Conservation (phyloP, 1,140 invertebrate genomes). For the Lithobius niger region DNA sequence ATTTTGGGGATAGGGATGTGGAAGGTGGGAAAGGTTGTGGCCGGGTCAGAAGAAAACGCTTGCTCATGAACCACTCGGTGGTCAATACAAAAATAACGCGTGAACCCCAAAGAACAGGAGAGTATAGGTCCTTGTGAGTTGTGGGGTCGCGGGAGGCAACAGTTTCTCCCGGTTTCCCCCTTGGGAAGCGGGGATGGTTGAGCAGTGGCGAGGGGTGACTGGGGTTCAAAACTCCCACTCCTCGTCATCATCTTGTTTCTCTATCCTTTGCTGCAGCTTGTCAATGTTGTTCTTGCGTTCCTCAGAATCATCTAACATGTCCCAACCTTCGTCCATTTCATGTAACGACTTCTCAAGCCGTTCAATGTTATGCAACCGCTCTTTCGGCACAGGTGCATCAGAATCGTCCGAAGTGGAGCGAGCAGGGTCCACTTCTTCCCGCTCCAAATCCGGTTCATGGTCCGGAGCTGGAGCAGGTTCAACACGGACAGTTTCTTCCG, state of each 20-base stretch:
- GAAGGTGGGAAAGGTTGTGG: too few species aligned
- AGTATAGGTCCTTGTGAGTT: too few species aligned
- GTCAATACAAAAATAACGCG: too few species aligned
- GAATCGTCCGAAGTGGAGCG: conserved; percentile 6
- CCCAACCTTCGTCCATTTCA: conserved; percentile 19
- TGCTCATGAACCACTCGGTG: too few species aligned
- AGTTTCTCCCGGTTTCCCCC: too few species aligned
- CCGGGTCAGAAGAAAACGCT: too few species aligned
- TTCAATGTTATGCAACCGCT: conserved; percentile 15
- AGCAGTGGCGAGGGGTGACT: too few species aligned
- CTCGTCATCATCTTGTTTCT: conserved; percentile 19
- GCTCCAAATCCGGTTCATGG: conserved; percentile 11
- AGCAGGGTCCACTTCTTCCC: conserved; percentile 8
- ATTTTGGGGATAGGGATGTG: too few species aligned
- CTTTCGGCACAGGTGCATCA: background rate
- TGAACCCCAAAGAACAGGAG: too few species aligned
- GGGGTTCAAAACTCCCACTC: conserved; percentile 27
- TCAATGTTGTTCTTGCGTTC: conserved; percentile 21
- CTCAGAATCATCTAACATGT: conserved; percentile 14
- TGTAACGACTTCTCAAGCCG: conserved; percentile 18
- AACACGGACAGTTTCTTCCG: conserved; percentile 16
- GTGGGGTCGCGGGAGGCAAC: too few species aligned
- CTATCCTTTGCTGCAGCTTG: conserved; percentile 24
- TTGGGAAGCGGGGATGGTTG: too few species aligned
- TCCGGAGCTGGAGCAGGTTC: conserved; percentile 14